A percentile compares a stretch with the other conserved stretches of the same genome.
Conservation (phyloP, 2,888 invertebrate genomes). For the Lottia gigantea region DNA sequence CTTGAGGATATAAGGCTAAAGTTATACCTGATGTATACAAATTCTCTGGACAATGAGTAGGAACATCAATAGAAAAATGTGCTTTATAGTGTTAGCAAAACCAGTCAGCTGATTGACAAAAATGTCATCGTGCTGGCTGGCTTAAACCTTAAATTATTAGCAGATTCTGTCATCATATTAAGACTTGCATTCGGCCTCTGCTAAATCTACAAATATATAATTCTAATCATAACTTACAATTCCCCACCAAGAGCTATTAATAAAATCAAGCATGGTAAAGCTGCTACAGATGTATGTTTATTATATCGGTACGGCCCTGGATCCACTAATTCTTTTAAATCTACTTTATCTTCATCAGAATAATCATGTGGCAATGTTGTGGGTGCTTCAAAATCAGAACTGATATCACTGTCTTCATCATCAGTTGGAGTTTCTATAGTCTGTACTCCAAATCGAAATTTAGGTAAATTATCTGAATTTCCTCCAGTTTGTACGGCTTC, state of each 20-base stretch:
- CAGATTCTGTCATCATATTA: too few species aligned
- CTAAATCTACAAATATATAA: neutral
- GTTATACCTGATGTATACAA: too few species aligned
- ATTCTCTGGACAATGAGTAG: too few species aligned
- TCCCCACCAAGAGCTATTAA: conserved; percentile 58
- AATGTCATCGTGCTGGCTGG: too few species aligned
- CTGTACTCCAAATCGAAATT: conserved; percentile 13
- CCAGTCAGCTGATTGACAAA: neutral
- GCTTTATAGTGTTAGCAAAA: neutral
- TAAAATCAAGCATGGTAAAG: conserved; percentile 55
- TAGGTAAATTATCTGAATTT: too few species aligned
- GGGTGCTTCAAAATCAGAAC: conserved; percentile 18
- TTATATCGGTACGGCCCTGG: conserved; percentile 56
- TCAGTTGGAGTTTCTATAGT: conserved; percentile 23
- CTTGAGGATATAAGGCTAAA: too few species aligned
- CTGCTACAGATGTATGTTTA: conserved; percentile 52
- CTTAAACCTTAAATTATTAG: too few species aligned
- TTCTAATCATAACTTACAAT: conserved; percentile 44
- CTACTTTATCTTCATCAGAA: conserved; percentile 25
- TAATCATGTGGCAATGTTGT: conserved; percentile 24
- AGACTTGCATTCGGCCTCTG: too few species aligned
- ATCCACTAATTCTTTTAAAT: conserved; percentile 38
- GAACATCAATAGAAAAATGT: too few species aligned
- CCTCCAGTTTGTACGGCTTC: too few species aligned
- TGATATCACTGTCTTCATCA: conserved; percentile 20